Evolutionary conservation across 2,113 vertebrate species (phyloP).

Genomic region (Psettodes erumei): DNA sequence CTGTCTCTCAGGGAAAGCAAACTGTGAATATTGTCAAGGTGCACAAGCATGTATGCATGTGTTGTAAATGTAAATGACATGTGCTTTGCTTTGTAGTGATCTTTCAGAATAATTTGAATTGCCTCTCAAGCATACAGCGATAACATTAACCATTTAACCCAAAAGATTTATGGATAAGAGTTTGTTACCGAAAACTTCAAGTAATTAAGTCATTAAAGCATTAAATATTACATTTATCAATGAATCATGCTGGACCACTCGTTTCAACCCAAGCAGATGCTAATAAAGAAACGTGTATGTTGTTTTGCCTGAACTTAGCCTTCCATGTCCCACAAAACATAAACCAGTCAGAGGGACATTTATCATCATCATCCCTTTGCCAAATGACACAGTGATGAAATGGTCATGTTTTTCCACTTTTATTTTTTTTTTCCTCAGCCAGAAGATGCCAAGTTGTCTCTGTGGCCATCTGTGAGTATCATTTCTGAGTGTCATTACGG

Average conservation of each 20-base stretch:
- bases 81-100: slow-evolving; percentile 10
- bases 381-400: slow-evolving; percentile 68
- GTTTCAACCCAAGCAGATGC: slow-evolving; percentile 53
- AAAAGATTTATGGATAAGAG: background rate
- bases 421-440: slow-evolving; percentile 35
- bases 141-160: slow-evolving; percentile 12
- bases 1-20: slow-evolving; percentile 24
- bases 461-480: slow-evolving; percentile 66
- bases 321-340: slow-evolving; percentile 64
- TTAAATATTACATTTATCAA: slow-evolving; percentile 40
- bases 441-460: slow-evolving; percentile 64
- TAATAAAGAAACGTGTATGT: slow-evolving; percentile 49
- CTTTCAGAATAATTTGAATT: slow-evolving; percentile 21
- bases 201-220: slow-evolving; percentile 26
- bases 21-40: slow-evolving; percentile 12
- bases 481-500: slow-evolving; percentile 48
- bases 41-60: slow-evolving; percentile 2
- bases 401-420: slow-evolving; percentile 45
- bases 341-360: slow-evolving; percentile 57
- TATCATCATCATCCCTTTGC: slow-evolving; percentile 57
- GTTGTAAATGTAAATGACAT: slow-evolving; percentile 41
- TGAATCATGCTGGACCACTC: slow-evolving; percentile 51
- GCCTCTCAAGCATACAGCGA: slow-evolving; percentile 10
- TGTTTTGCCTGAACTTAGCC: slow-evolving; percentile 69
- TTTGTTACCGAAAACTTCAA: background rate